Evolutionary conservation across 2,888 invertebrate genomes (phyloP), one percentile per base, ranked within the genome.

Genomic region (Ditylenchus weischeri): DNA sequence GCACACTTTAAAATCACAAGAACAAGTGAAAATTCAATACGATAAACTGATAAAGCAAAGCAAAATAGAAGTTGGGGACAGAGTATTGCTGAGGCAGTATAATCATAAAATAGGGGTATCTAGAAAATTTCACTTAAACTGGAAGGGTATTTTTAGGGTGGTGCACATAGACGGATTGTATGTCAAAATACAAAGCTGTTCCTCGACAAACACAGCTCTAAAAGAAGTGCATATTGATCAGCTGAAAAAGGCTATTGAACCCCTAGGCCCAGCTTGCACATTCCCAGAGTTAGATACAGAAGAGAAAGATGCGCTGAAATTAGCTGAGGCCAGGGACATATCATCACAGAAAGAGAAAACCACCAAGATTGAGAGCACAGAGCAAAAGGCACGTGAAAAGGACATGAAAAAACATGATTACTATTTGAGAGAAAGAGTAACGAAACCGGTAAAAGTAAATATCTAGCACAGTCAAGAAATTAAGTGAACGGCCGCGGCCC

Each of bases 191-290:
- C 62, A 62, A 4, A 57, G 58, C 19, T 61, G 62, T 18, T 23
- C 10, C 10, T n/a, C 36, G 8, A 70, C 69, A 10, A 60, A 69
- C 43, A 15, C 58, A 18, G 18, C n/a, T n/a, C 68, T 72, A 13
- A 58, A 49, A 35, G 43, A 38, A 48, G 70, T 70, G 6, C 70
- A 70, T 23, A 11, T 70, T 4, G 72, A 70, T 47, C 72, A 70
- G 19, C 8, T 70, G 0, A 73, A 72, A 21, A 50, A 51, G 13
- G 51, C 51, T 51, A 15, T 51, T 6, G 51, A 51, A 23, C 51
- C 51, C 7, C 13, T 51, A 10, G 51, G 51, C 6, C 51, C 51
- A 6, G 13, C 13, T 10, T 51, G 51, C 23, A 51, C 51, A 10
- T 23, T 51, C 8, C 19, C 51, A n/a, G 38, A 38, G 11, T 38